Percentiles rank a stretch among this genome's conserved stretches.
Evolutionary conservation across 2,797 vertebrate genomes (phyloP).

Genomic region (Erithacus rubecula): DNA sequence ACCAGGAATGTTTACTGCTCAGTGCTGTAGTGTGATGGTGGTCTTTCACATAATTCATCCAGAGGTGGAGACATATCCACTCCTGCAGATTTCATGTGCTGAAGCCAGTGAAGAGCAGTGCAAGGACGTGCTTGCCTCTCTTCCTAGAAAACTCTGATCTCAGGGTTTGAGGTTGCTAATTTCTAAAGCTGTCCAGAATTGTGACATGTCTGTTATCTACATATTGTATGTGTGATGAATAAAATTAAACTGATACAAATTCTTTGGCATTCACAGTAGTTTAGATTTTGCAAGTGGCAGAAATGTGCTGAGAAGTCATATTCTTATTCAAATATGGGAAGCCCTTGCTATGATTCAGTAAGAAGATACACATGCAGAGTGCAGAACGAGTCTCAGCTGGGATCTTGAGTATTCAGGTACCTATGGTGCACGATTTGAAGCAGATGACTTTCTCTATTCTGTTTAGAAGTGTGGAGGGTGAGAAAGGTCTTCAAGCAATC

Average conservation of each 20-base stretch:
- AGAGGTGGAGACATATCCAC: neutral
- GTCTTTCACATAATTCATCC: neutral
- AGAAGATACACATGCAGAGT: neutral
- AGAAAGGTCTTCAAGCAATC: neutral
- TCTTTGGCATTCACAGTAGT: neutral
- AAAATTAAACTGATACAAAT: neutral
- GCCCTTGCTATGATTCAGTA: neutral
- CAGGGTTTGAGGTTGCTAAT: neutral
- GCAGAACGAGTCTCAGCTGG: neutral
- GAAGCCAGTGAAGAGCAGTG: neutral
- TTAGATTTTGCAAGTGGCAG: neutral
- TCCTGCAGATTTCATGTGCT: neutral
- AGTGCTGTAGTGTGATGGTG: neutral
- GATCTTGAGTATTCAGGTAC: neutral
- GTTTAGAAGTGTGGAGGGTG: neutral
- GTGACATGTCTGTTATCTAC: neutral
- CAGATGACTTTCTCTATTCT: neutral
- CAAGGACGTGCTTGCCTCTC: accelerated
- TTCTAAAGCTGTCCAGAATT: neutral
- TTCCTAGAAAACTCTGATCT: neutral
- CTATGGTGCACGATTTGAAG: neutral
- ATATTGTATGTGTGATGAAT: neutral
- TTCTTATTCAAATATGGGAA: neutral
- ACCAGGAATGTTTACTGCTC: neutral
- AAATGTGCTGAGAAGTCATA: neutral